These are phyloP conservation scores for Exephanes ischioxanthus DNA, from an alignment of 2,888 invertebrate genomes.

Conservation along the genomic window DNA sequence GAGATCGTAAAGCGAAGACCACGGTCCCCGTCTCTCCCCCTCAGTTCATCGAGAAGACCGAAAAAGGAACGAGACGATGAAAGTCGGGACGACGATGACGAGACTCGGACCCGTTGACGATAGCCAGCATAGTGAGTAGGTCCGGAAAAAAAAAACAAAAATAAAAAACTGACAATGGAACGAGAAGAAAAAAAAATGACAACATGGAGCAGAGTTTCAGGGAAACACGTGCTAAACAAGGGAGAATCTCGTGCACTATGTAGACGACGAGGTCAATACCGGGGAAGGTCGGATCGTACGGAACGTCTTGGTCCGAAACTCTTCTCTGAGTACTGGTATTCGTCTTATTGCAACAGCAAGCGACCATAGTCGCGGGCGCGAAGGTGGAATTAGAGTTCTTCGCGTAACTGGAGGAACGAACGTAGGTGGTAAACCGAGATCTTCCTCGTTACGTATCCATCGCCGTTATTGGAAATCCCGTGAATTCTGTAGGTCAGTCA, in stretches of 20 bases:
- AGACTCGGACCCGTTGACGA: conserved; percentile 37
- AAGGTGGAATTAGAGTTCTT: conserved; percentile 32
- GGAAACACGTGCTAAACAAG: conserved; percentile 13
- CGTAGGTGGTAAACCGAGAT: too few species aligned
- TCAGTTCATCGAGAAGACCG: not conserved
- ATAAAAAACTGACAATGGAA: not conserved
- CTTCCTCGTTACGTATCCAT: too few species aligned
- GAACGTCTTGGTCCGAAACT: conserved; percentile 47
- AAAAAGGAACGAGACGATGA: conserved; percentile 16
- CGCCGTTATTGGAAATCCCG: too few species aligned
- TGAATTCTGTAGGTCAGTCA: conserved; percentile 35
- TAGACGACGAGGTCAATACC: conserved; percentile 65
- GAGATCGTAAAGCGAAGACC: conserved; percentile 61
- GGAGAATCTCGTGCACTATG: conserved; percentile 2
- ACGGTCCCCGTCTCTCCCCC: not conserved
- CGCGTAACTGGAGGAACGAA: conserved; percentile 18
- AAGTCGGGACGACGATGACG: conserved; percentile 23
- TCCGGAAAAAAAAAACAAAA: conserved; percentile 1
- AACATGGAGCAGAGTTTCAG: not conserved
- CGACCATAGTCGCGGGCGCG: conserved; percentile 13
- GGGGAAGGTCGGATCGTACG: conserved; percentile 32
- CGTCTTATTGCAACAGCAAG: conserved; percentile 62
- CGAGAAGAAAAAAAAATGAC: conserved; percentile 23
- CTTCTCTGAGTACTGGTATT: conserved; percentile 50
- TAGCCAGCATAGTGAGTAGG: conserved; percentile 27